phyloP scores from a whole-genome alignment of 2,888 invertebrate genomes.

The Mellilla xanthometata region DNA sequence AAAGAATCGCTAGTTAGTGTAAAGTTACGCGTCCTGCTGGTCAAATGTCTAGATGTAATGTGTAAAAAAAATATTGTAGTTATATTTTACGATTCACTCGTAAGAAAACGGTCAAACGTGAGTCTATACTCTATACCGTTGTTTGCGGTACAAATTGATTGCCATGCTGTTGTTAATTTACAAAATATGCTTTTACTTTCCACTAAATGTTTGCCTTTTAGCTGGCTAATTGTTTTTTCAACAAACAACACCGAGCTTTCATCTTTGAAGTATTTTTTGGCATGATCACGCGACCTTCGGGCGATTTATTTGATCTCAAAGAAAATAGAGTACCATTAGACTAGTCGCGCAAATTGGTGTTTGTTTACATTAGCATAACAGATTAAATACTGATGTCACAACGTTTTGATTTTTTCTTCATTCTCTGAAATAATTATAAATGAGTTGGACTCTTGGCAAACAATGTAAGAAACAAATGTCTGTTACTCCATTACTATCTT shows the following conservation, averaged over 20 bases:
- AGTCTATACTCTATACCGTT: constrained; percentile 3
- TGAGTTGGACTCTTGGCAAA: too few relatives aligned
- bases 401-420: not conserved
- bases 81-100: not conserved
- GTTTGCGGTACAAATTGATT: constrained; percentile 5
- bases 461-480: too few relatives aligned
- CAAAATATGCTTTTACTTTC: constrained; percentile 9
- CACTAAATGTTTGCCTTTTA: not conserved
- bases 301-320: constrained; percentile 43
- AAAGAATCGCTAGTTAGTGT: too few relatives aligned
- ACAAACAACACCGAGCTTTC: constrained; percentile 18
- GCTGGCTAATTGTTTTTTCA: constrained; percentile 9
- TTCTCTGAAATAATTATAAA: too few relatives aligned
- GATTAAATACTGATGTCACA: constrained; percentile 4
- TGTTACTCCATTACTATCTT: too few relatives aligned
- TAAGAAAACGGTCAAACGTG: constrained; percentile 1
- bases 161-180: constrained; percentile 5
- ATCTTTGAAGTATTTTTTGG: too few relatives aligned
- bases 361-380: constrained; percentile 44
- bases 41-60: too few relatives aligned
- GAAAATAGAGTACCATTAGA: constrained; percentile 41
- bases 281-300: constrained; percentile 43
- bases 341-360: constrained; percentile 35
- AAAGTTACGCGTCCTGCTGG: too few relatives aligned
- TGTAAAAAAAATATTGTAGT: too few relatives aligned